phyloP scores from a whole-genome alignment of 1,140 invertebrate genomes.

The Drosophila tristis region DNA sequence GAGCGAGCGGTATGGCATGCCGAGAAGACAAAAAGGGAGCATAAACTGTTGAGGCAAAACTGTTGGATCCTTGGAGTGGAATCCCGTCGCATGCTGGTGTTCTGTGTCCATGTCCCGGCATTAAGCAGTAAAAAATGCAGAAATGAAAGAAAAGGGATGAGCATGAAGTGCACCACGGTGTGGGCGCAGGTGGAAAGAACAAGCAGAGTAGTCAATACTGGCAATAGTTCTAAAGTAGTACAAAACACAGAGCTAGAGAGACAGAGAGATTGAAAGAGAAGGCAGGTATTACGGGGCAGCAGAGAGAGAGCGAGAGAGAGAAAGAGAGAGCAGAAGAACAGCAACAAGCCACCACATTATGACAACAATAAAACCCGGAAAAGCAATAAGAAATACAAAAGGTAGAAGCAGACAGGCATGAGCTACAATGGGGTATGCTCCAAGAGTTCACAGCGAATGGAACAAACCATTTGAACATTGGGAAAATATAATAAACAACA shows the following conservation, averaged over 20 bases:
- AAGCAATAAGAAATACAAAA: slow-evolving; percentile 45
- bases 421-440: slow-evolving; percentile 1
- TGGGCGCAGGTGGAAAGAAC: background rate
- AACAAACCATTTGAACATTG: background rate
- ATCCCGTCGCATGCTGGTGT: slow-evolving; percentile 9
- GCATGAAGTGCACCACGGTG: background rate
- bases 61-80: slow-evolving; percentile 3
- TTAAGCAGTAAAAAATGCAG: slow-evolving; percentile 69
- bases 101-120: slow-evolving; percentile 38
- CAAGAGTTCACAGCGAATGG: background rate
- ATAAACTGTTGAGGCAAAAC: slow-evolving; percentile 33
- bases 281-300: no score
- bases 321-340: slow-evolving; percentile 13
- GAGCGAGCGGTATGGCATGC: slow-evolving; percentile 4
- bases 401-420: slow-evolving; percentile 7
- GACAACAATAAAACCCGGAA: slow-evolving; percentile 72
- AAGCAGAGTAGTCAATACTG: slow-evolving; percentile 41
- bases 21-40: slow-evolving; percentile 10
- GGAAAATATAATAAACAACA: no score
- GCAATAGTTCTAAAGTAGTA: slow-evolving; percentile 55
- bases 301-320: background rate
- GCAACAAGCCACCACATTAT: slow-evolving; percentile 75
- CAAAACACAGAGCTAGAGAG: slow-evolving; percentile 15
- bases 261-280: background rate
- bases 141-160: slow-evolving; percentile 15